Evolutionary conservation across 1,140 invertebrate genomes (phyloP).

Genomic region (Phocides pigmalion): DNA sequence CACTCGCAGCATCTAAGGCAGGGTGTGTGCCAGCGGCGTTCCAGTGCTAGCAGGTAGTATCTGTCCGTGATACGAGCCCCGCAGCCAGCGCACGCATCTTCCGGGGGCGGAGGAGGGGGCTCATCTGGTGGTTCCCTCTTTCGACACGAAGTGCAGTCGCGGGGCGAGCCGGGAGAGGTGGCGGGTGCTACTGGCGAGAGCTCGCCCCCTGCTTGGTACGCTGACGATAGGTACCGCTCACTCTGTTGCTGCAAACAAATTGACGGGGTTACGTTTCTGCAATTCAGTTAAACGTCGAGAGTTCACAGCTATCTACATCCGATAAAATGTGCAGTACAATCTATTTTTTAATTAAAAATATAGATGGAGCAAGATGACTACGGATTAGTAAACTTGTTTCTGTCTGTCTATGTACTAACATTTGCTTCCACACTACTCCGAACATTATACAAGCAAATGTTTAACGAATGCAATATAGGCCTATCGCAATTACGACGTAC

Average conservation of each 20-base stretch:
- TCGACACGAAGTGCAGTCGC: slow-evolving; percentile 77
- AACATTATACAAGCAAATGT: too few relatives aligned
- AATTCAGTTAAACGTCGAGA: too few relatives aligned
- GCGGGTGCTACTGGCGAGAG: slow-evolving; percentile 88
- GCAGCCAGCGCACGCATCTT: slow-evolving; percentile 93
- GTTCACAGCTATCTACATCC: too few relatives aligned
- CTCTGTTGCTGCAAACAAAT: slow-evolving; percentile 84
- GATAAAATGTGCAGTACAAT: too few relatives aligned
- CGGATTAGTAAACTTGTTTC: too few relatives aligned
- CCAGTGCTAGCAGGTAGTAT: slow-evolving; percentile 96
- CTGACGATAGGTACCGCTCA: slow-evolving; percentile 86
- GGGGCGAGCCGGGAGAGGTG: slow-evolving; percentile 83
- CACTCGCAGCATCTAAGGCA: slow-evolving; percentile 97
- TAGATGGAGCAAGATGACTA: too few relatives aligned
- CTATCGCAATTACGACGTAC: too few relatives aligned
- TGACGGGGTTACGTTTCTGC: too few relatives aligned
- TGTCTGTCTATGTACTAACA: too few relatives aligned
- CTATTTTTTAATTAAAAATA: too few relatives aligned
- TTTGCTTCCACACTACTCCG: too few relatives aligned
- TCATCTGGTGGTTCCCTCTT: slow-evolving; percentile 80
- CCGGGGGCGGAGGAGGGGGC: slow-evolving; percentile 66
- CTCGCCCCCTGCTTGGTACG: slow-evolving; percentile 88
- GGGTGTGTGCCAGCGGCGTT: slow-evolving; percentile 95
- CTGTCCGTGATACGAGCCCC: slow-evolving; percentile 92
- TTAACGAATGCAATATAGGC: too few relatives aligned